Evolutionary conservation across 1,140 invertebrate species (phyloP).

Genomic region (Whitmania pigra): DNA sequence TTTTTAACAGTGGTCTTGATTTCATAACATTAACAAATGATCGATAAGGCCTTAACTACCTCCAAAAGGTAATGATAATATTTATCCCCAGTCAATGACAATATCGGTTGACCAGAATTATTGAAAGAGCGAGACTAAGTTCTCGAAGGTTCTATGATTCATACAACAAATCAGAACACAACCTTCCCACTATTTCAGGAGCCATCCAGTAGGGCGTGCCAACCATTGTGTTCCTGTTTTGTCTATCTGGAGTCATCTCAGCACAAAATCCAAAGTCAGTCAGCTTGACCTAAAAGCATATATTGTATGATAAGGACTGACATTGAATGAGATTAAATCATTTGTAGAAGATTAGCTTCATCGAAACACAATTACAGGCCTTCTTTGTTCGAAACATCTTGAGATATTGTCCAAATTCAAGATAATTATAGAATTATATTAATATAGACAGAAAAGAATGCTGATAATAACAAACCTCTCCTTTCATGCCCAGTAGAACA

Average conservation of each 20-base stretch:
- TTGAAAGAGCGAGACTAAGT: neutral
- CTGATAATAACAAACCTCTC: conserved; percentile 24
- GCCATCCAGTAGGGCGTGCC: conserved; percentile 34
- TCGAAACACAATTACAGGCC: too few species aligned
- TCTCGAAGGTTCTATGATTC: neutral
- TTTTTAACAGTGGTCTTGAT: too few species aligned
- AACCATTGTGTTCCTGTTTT: conserved; percentile 41
- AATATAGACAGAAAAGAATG: neutral
- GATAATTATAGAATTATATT: neutral
- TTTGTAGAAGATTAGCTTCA: too few species aligned
- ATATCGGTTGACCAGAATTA: neutral
- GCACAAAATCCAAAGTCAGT: conserved; percentile 39
- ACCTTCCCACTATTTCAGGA: conserved; percentile 29
- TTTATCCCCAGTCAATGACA: neutral
- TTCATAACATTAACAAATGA: too few species aligned
- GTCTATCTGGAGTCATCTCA: conserved; percentile 30
- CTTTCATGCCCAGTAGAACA: conserved; percentile 40
- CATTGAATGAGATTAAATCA: too few species aligned
- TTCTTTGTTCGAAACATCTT: too few species aligned
- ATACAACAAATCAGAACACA: neutral
- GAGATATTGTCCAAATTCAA: too few species aligned
- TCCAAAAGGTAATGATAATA: too few species aligned
- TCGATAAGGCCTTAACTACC: neutral
- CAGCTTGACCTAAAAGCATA: conserved; percentile 32
- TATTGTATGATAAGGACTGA: neutral